Evolutionary conservation across 2,888 invertebrate species (phyloP), one percentile per base, ranked within the genome.

Genomic region (Campoletis raptor): DNA sequence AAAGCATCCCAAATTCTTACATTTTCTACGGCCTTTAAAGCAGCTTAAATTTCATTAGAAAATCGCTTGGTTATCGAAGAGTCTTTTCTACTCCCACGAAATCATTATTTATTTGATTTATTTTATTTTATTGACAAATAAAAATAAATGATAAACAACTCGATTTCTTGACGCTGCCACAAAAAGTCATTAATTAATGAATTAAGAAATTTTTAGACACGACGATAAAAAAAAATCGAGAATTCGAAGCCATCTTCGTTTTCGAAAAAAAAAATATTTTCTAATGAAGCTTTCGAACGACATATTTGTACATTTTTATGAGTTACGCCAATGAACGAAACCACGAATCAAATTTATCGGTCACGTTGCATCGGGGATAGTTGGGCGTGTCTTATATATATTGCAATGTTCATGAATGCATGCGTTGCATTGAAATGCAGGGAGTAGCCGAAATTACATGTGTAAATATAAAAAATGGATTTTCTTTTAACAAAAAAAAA

Each of bases 291-390:
- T 54, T 54, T 3, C 21, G 10, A 21, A 57, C 10, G 12, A 15
- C 24, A 12, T 30, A 24, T 12, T 30, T 0, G 3, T 0, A 30
- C 21, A 12, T 10, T 57, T 66, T 18, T n/a, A 21, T 24, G 37
- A 40, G 76, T 76, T 85, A 88, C 86, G 85, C 84, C 83, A 84
- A 85, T 82, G 87, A 42, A 67, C 61, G 57, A 72, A 73, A 42
- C 76, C 66, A 24, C 61, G 77, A 57, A 83, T 79, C 82, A 88
- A 80, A 83, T 82, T 85, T 87, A 88, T 88, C 87, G 70, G 78
- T 78, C 85, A 85, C 86, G 87, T 87, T 88, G 85, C 86, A 88
- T 87, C 87, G 73, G 83, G 72, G 64, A 66, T 57, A 73, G 66
- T 45, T 67, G 81, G 24, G 40, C 70, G 52, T 37, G 69, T 64